Conservation (phyloP, 2,888 invertebrate species). For the Heliconius aoede region DNA sequence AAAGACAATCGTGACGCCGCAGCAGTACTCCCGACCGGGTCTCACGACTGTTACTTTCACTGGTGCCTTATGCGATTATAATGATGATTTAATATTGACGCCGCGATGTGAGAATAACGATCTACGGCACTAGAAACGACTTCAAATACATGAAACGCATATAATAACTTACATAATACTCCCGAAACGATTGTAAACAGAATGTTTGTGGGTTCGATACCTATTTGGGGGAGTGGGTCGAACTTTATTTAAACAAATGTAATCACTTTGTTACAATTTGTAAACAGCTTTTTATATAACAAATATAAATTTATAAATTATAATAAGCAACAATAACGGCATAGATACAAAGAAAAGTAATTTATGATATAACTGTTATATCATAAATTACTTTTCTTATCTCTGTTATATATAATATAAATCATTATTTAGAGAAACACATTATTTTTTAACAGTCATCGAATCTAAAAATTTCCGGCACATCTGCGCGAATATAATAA, state of each 20-base stretch:
- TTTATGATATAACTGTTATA: slow-evolving; percentile 10
- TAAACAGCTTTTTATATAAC: no score
- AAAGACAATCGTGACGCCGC: slow-evolving; percentile 45
- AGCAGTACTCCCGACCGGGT: slow-evolving; percentile 42
- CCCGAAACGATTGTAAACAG: neutral
- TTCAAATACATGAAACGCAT: slow-evolving; percentile 9
- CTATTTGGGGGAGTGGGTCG: no score
- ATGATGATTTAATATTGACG: slow-evolving; percentile 45
- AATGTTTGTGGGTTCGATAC: no score
- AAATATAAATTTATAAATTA: neutral
- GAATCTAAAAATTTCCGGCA: slow-evolving; percentile 3
- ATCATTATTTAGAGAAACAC: neutral
- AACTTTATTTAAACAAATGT: no score
- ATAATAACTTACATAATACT: slow-evolving; percentile 13
- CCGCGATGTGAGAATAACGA: slow-evolving; percentile 34
- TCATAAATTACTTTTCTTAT: no score
- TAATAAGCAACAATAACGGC: neutral
- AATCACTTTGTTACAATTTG: no score
- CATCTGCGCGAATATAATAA: slow-evolving; percentile 2
- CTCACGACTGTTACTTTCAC: slow-evolving; percentile 48
- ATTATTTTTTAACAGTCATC: slow-evolving; percentile 1
- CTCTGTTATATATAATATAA: no score
- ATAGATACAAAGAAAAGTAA: neutral
- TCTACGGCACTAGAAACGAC: slow-evolving; percentile 12
- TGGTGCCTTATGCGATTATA: slow-evolving; percentile 45